phyloP scores from a whole-genome alignment of 2,888 invertebrate genomes.

The Chymomyza procnemis region DNA sequence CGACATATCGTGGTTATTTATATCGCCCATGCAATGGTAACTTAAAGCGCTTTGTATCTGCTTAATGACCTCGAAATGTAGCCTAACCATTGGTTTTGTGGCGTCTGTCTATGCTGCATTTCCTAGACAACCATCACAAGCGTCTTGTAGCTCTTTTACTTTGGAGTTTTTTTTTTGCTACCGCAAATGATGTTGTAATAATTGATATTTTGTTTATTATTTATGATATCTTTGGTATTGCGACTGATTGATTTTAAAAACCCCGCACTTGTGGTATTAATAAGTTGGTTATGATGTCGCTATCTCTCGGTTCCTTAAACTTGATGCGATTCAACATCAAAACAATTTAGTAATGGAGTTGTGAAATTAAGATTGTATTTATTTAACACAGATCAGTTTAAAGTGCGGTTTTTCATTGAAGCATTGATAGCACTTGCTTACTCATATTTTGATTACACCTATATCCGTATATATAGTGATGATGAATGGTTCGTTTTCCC shows the following conservation, averaged over 20 bases:
- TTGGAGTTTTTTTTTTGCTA: slow-evolving; percentile 5
- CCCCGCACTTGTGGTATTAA: too few relatives aligned
- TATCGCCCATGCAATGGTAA: slow-evolving; percentile 49
- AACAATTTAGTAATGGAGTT: background rate
- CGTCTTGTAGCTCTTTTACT: slow-evolving; percentile 30
- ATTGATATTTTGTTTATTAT: slow-evolving; percentile 43
- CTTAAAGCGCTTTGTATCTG: slow-evolving; percentile 45
- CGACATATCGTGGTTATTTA: slow-evolving; percentile 43
- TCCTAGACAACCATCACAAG: slow-evolving; percentile 16
- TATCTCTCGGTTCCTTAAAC: background rate
- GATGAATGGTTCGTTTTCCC: too few relatives aligned
- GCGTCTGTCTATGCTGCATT: slow-evolving; percentile 17
- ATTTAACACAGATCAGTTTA: too few relatives aligned
- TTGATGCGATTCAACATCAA: background rate
- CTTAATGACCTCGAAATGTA: slow-evolving; percentile 61
- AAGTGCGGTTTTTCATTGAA: background rate
- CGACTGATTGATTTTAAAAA: background rate
- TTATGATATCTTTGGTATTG: slow-evolving; percentile 5
- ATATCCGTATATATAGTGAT: too few relatives aligned
- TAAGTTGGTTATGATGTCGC: background rate
- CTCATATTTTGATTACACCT: too few relatives aligned
- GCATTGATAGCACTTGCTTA: background rate
- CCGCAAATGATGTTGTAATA: slow-evolving; percentile 54
- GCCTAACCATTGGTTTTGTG: background rate
- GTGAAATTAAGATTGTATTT: too few relatives aligned